Base-by-base conservation (phyloP, 2,888 invertebrate genomes). In the Eupithecia subfuscata region DNA sequence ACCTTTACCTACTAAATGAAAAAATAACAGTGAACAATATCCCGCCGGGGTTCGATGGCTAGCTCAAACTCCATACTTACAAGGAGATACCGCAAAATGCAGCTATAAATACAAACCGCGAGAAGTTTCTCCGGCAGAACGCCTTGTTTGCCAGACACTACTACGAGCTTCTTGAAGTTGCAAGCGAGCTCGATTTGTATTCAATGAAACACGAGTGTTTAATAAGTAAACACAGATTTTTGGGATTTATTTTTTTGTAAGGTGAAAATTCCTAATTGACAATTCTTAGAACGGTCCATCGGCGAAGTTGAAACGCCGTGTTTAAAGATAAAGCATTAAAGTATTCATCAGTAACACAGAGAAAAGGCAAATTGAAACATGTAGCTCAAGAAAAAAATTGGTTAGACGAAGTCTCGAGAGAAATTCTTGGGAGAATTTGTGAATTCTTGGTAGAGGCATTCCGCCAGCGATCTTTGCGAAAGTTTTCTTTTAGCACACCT, bases 401-500 rank as follows among this genome's bases (percentile, higher is more conserved):
- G 9, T 22, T n/a, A 11, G 37, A 40, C 14, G 37, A 65, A 40
- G 65, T 18, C 43, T 25, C 43, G 67, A 67, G n/a, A 43, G 40
- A 30, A 40, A 37, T 40, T 37, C 8, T n/a, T n/a, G n/a, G n/a
- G n/a, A n/a, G n/a, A n/a, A n/a, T 63, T 8, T 8, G 30, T 60
- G 56, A 37, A 64, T 63, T 30, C 48, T 40, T 74, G 64, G 71
- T 74, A 76, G 69, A 65, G 71, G 69, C 43, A 64, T 45, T 70
- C 43, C 69, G n/a, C 71, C 64, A 73, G 64, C 40, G 80, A 78
- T 82, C 81, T 82, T 80, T 75, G 77, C 70, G 74, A 84, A 82
- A 84, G 82, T 80, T 85, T 81, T 73, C 81, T 68, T 76, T 81
- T 81, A 80, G 84, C 82, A 67, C 7, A 37, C 7, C 37, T 67